These are phyloP conservation scores for Calameuta idolon DNA, from an alignment of 2,888 invertebrate genomes.

Conservation along the genomic window DNA sequence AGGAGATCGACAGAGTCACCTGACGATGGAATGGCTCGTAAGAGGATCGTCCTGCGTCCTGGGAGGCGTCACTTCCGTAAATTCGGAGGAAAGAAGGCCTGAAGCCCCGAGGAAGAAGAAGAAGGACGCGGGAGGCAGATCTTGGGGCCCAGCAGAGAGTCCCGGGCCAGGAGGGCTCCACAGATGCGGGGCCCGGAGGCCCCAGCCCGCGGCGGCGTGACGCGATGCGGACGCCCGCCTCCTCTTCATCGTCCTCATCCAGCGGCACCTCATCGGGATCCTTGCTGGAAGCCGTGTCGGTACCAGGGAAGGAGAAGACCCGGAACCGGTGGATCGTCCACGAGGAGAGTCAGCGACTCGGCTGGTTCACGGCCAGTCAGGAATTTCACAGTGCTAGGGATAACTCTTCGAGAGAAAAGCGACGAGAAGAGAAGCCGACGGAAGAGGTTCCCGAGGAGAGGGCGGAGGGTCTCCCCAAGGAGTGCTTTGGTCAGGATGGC, in stretches of 20 bases:
- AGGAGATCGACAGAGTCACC: conserved; percentile 13
- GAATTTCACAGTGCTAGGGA: no score
- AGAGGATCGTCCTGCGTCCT: conserved; percentile 8
- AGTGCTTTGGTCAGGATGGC: no score
- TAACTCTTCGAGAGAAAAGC: no score
- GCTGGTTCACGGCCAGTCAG: no score
- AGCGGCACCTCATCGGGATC: no score
- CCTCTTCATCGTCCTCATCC: conserved; percentile 29
- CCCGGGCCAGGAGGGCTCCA: conserved; percentile 49
- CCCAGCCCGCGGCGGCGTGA: conserved; percentile 65
- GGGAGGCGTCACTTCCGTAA: neutral
- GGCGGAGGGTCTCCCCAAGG: no score
- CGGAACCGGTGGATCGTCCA: neutral
- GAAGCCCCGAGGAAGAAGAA: conserved; percentile 1
- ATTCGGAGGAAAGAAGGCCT: conserved; percentile 11
- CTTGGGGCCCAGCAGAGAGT: conserved; percentile 18
- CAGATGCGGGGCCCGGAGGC: conserved; percentile 63
- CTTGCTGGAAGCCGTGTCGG: no score
- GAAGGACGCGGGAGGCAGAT: conserved; percentile 22
- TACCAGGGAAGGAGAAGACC: neutral
- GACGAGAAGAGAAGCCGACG: no score
- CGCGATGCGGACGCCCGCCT: conserved; percentile 65
- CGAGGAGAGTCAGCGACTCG: neutral
- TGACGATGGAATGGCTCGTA: conserved; percentile 13
- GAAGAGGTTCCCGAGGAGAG: no score